Base-by-base conservation (phyloP, 2,113 vertebrate genomes). In the Barnardius zonarius region DNA sequence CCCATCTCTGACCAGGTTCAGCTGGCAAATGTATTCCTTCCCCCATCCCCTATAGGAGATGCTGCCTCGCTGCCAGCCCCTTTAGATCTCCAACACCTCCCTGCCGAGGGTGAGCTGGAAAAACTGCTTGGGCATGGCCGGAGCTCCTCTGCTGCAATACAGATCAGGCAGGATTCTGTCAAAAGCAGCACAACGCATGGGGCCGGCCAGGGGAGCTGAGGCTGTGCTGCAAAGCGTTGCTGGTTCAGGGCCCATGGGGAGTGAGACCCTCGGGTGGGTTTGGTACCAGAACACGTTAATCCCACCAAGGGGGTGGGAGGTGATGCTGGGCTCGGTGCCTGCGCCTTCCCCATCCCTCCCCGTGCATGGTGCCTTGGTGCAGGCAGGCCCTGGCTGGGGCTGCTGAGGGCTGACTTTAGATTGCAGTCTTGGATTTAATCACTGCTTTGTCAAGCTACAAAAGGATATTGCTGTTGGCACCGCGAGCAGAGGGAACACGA, bases 371-470 rank as follows among this genome's bases (percentile, higher is more conserved):
- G 30, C 64, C 49, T 43, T 35, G 30, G 44, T 28, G 59, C 25
- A 33, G 57, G 57, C 61, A 39, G 87, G 27, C 18, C 92, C 72
- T 57, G 55, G 33, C 72, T 27, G 6, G 70, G 43, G n/a, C 44
- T 86, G 77, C 74, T 54, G 66, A 44, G 48, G 41, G 12, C 54
- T 93, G 78, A 17, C 44, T 79, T 78, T 13, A 79, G 52, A 43
- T 48, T 91, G 41, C 35, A 61, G 44, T 20, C 81, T 66, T 81
- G 69, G 39, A 84, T 81, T 86, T 86, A 91, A 89, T 89, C 84
- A 70, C 54, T 74, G 27, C 57, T 94, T 82, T 89, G 81, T 80
- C 41, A 89, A 61, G 30, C 81, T 78, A 31, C 30, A 66, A 13
- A 86, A 64, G 77, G 84, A 43, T 52, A 81, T 35, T 91, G 85